Conservation (phyloP, 2,113 vertebrate genomes). For the Tetraodon nigroviridis region DNA sequence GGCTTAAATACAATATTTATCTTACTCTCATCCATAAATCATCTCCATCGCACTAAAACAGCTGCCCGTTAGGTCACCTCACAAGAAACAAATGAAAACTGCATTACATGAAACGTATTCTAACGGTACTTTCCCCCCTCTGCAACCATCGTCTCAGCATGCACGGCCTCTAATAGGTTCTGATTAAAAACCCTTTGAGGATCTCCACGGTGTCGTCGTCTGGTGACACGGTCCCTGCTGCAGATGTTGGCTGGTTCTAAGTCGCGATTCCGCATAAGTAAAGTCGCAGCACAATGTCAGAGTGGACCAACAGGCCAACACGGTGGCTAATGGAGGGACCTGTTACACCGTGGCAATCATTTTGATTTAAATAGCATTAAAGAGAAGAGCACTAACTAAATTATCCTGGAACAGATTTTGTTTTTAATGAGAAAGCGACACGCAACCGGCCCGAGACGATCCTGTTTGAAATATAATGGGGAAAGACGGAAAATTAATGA, state of each 20-base stretch:
- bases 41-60: no score
- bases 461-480: slow-evolving; percentile 45
- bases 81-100: no score
- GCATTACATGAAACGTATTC: background rate
- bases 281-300: slow-evolving; percentile 43
- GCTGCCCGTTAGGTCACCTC: no score
- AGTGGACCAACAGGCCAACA: slow-evolving; percentile 46
- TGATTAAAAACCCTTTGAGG: slow-evolving; percentile 30
- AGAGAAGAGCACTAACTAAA: slow-evolving; percentile 16
- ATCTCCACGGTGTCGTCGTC: slow-evolving; percentile 35
- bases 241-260: slow-evolving; percentile 59
- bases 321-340: slow-evolving; percentile 42
- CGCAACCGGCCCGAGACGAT: slow-evolving; percentile 18
- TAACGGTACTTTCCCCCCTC: background rate
- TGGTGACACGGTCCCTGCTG: slow-evolving; percentile 17
- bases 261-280: slow-evolving; percentile 59
- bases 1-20: no score
- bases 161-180: slow-evolving; percentile 1
- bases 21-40: no score
- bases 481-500: slow-evolving; percentile 58
- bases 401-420: slow-evolving; percentile 20
- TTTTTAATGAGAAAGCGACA: slow-evolving; percentile 21
- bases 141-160: slow-evolving; percentile 1
- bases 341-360: slow-evolving; percentile 42
- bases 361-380: slow-evolving; percentile 48